phyloP scores from a whole-genome alignment of 1,140 invertebrate species.

The Cyphomyrmex costatus region DNA sequence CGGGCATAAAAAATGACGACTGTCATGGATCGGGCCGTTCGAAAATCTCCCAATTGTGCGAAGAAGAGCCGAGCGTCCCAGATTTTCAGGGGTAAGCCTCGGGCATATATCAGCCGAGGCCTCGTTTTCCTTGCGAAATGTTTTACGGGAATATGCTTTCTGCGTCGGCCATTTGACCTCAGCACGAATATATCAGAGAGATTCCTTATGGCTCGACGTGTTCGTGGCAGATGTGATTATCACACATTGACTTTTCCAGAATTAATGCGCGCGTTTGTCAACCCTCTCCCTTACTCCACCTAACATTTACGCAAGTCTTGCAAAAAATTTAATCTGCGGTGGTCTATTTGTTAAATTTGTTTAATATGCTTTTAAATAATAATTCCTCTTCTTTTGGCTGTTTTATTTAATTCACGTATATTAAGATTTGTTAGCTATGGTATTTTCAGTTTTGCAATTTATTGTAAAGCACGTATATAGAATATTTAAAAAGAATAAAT shows the following conservation, averaged over 20 bases:
- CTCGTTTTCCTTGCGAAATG: constrained; percentile 24
- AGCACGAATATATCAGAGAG: constrained; percentile 13
- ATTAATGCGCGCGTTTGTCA: neutral
- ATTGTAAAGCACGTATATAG: too few species aligned
- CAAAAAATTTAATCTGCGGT: neutral
- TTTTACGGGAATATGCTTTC: constrained; percentile 43
- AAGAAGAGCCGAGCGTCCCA: constrained; percentile 22
- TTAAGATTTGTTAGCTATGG: neutral
- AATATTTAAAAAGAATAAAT: too few species aligned
- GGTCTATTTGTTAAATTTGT: neutral
- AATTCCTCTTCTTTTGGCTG: neutral
- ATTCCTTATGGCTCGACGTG: constrained; percentile 20
- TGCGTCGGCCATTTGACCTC: constrained; percentile 20
- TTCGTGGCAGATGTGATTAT: constrained; percentile 22
- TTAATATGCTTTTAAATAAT: neutral
- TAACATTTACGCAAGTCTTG: neutral
- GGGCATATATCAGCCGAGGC: constrained; percentile 43
- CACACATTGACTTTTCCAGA: neutral
- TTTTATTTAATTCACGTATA: neutral
- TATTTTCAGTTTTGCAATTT: too few species aligned
- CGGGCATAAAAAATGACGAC: constrained; percentile 54
- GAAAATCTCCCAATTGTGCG: constrained; percentile 51
- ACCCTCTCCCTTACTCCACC: neutral
- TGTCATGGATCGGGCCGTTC: constrained; percentile 46
- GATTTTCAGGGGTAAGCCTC: constrained; percentile 55